Evolutionary conservation across 2,113 vertebrate species (phyloP).

Genomic region (Stercorarius parasiticus): DNA sequence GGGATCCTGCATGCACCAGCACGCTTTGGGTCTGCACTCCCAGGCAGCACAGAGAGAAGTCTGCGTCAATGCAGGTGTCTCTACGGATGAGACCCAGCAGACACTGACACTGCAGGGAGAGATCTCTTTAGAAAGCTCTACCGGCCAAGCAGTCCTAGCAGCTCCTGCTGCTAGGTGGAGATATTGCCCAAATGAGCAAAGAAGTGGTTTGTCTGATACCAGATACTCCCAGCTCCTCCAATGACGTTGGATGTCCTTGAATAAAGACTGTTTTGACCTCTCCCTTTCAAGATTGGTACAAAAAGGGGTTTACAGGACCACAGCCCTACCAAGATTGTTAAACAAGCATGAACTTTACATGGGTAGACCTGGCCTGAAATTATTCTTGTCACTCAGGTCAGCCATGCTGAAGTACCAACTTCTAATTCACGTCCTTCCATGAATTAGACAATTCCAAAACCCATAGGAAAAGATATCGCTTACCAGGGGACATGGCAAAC

Average conservation of each 20-base stretch:
- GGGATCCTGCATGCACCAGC: not conserved
- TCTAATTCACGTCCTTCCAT: no score
- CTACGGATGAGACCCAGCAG: not conserved
- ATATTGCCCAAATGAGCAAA: not conserved
- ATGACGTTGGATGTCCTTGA: not conserved
- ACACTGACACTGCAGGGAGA: not conserved
- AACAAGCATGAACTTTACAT: not conserved
- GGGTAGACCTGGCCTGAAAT: not conserved
- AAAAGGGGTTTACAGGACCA: not conserved
- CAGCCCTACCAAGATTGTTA: not conserved
- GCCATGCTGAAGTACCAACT: not conserved
- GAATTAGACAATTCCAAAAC: not conserved
- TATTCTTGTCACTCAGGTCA: not conserved
- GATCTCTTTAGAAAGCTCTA: not conserved
- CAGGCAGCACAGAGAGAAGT: rapidly evolving
- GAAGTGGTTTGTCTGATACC: not conserved
- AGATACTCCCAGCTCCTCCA: not conserved
- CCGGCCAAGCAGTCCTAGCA: not conserved
- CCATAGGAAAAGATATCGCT: not conserved
- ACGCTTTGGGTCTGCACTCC: not conserved
- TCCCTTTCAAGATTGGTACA: not conserved
- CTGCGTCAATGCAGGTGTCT: not conserved
- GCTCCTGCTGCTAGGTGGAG: not conserved
- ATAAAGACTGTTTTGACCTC: not conserved
- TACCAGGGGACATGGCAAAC: rapidly evolving